phyloP scores from a whole-genome alignment of 2,797 vertebrate species.

The Lemur catta region DNA sequence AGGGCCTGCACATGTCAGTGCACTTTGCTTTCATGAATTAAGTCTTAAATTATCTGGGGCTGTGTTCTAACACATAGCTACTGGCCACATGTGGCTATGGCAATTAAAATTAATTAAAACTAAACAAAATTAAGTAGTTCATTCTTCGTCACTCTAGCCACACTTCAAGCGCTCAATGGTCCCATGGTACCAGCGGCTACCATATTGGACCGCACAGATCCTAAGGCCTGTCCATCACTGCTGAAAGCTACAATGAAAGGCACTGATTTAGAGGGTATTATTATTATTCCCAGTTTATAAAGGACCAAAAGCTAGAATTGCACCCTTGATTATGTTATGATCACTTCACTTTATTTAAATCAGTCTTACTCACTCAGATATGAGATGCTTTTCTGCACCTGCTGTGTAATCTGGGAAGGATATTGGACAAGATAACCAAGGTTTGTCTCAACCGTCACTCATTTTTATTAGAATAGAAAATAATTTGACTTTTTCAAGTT shows the following conservation, averaged over 20 bases:
- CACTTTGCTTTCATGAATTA: not conserved
- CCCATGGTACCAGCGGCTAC: not conserved
- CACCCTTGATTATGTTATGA: not conserved
- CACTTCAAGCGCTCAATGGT: not conserved
- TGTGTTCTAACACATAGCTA: not conserved
- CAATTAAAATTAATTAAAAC: not conserved
- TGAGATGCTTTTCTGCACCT: not conserved
- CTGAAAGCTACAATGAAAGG: not conserved
- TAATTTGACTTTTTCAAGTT: conserved; percentile 9
- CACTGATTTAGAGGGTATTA: not conserved
- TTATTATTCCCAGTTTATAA: not conserved
- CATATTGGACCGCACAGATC: not conserved
- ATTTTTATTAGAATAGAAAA: not conserved
- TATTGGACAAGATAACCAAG: not conserved
- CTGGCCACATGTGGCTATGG: not conserved
- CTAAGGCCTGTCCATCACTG: not conserved
- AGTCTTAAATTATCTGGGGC: not conserved
- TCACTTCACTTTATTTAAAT: conserved; percentile 1
- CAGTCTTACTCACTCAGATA: not conserved
- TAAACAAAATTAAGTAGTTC: not conserved
- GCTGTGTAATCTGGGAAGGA: not conserved
- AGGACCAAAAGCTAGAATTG: not conserved
- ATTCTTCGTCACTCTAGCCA: not conserved
- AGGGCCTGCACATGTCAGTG: not conserved
- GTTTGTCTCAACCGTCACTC: not conserved